These are phyloP conservation scores for Yoshiicerus persimilis DNA, from an alignment of 1,140 invertebrate genomes.

Conservation along the genomic window DNA sequence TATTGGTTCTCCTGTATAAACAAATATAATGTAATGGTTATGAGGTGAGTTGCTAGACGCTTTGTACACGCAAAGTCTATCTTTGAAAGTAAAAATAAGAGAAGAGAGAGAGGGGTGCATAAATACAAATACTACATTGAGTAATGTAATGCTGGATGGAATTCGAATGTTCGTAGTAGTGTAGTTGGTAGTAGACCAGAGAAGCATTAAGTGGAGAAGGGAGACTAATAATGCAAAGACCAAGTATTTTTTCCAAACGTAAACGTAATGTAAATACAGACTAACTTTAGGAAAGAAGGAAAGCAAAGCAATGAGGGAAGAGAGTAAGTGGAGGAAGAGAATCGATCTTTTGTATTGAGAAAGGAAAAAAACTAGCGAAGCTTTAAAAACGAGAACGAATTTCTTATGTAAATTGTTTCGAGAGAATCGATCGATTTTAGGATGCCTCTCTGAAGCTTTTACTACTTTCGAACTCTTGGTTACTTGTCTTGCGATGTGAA, in stretches of 20 bases:
- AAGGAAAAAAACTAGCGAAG: conserved; percentile 32
- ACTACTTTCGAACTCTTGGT: neutral
- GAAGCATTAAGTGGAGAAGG: conserved; percentile 10
- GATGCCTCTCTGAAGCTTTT: conserved; percentile 8
- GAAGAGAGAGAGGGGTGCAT: conserved; percentile 20
- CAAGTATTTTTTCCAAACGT: neutral
- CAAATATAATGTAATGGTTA: conserved; percentile 2
- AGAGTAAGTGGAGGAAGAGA: conserved; percentile 15
- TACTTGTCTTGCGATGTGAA: neutral
- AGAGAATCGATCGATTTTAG: conserved; percentile 36
- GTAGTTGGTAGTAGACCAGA: neutral
- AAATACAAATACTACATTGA: conserved; percentile 6
- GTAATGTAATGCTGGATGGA: conserved; percentile 17
- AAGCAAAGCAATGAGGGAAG: conserved; percentile 22
- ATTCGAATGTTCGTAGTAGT: neutral
- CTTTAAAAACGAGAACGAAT: conserved; percentile 42
- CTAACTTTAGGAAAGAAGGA: neutral
- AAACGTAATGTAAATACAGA: conserved; percentile 2
- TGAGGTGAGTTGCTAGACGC: neutral
- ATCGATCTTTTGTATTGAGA: conserved; percentile 40
- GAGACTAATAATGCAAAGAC: conserved; percentile 20
- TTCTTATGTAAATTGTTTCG: conserved; percentile 43
- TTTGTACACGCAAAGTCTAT: neutral
- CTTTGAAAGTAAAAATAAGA: conserved; percentile 5
- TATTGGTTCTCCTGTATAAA: neutral